Conservation (phyloP, 2,888 invertebrate species). For the Drosophila percnosoma region DNA sequence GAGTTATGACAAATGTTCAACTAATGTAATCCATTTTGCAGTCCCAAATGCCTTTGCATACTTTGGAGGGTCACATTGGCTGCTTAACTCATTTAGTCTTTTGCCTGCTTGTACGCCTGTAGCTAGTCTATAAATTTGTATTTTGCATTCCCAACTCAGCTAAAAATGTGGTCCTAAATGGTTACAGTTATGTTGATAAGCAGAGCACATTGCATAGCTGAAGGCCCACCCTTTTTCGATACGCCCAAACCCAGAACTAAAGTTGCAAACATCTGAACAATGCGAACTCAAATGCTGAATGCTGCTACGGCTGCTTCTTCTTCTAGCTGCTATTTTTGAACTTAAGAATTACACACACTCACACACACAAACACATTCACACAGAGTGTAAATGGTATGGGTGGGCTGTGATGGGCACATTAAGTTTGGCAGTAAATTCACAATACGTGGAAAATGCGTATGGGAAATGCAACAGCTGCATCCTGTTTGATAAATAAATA, state of each 20-base stretch:
- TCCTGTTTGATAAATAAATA: slow-evolving; percentile 73
- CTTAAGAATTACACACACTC: slow-evolving; percentile 35
- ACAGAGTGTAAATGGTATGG: background rate
- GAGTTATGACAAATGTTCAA: slow-evolving; percentile 16
- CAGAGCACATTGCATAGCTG: slow-evolving; percentile 46
- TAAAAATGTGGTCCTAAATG: slow-evolving; percentile 26
- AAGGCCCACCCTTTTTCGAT: slow-evolving; percentile 25
- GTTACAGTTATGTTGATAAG: slow-evolving; percentile 34
- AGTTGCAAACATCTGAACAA: slow-evolving; percentile 52
- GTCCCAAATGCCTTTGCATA: slow-evolving; percentile 21
- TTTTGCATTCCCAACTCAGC: slow-evolving; percentile 28
- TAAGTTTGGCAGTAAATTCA: slow-evolving; percentile 62
- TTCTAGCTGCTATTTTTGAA: slow-evolving; percentile 45
- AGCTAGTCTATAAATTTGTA: slow-evolving; percentile 48
- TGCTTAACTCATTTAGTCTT: slow-evolving; percentile 11
- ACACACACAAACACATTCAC: slow-evolving; percentile 3
- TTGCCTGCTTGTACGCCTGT: slow-evolving; percentile 21
- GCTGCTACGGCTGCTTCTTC: background rate
- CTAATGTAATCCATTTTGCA: slow-evolving; percentile 16
- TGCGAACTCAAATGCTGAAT: slow-evolving; percentile 43
- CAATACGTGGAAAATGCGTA: slow-evolving; percentile 67
- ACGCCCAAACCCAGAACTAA: slow-evolving; percentile 6
- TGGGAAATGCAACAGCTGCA: slow-evolving; percentile 77
- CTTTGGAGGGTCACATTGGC: slow-evolving; percentile 8
- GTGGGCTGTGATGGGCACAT: slow-evolving; percentile 27